Base-by-base conservation (phyloP, 2,797 vertebrate genomes). In the Stomatorhinus walkeri region DNA sequence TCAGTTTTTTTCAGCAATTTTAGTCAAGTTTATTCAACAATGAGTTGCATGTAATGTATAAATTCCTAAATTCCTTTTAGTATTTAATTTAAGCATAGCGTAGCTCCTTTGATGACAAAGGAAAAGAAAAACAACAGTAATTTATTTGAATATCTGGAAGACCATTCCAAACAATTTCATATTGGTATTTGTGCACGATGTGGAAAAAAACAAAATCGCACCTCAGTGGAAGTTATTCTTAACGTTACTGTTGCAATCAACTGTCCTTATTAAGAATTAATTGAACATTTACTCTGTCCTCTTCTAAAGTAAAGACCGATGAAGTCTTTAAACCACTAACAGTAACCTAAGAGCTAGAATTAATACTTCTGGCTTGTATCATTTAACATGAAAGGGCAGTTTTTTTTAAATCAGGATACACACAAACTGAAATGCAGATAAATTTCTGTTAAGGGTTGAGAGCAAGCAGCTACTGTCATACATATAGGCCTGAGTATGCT, bases 401-500 rank as follows among this genome's bases (percentile, higher is more conserved):
- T 88, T 90, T 90, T 93, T 91, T 68, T 68, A 14, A 32, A 91
- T 90, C 88, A 91, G 91, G 90, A 84, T 91, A 91, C 93, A 91
- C 88, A 87, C 86, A 84, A 90, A 87, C 87, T 87, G 90, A 90
- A 90, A 85, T 87, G 88, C 89, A 83, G 88, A 89, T 24, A 43
- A 40, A 54, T 51, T 51, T 16, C 49, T 24, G 56, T 36, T 22
- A 51, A 85, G n/a, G 36, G 10, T 59, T 40, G 22, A 59, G 10
- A 61, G 32, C n/a, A 56, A 87, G 16, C 32, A 12, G 52, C 12
- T 46, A 49, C 56, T 48, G 43, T 46, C 8, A 22, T 28, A 12
- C 19, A 89, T 22, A 51, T 54, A 83, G 59, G 48, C 32, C 24
- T 43, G 64, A 32, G 28, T 43, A 48, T 64, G 49, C 61, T 49